Evolutionary conservation across 1,140 invertebrate species (phyloP).

Genomic region (Andricus grossulariae): DNA sequence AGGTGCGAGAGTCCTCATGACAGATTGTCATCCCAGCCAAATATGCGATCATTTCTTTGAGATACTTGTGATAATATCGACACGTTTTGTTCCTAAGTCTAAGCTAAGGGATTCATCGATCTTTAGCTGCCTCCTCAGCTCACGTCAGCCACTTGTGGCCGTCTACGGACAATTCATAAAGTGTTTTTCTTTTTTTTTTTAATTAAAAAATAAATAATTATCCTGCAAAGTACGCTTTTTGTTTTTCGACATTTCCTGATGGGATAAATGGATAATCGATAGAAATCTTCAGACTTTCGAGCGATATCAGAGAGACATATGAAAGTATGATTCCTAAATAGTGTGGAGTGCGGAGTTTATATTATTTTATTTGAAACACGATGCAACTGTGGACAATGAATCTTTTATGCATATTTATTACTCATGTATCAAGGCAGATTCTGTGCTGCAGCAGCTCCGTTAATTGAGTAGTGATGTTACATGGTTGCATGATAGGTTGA

Average conservation of each 20-base stretch:
- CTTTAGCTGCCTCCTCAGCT: conserved; percentile 50
- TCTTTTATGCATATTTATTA: conserved; percentile 4
- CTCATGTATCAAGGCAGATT: neutral
- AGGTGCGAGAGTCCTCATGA: neutral
- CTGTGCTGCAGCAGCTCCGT: neutral
- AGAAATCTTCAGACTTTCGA: neutral
- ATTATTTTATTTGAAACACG: conserved; percentile 6
- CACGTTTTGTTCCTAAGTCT: conserved; percentile 29
- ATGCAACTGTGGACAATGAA: conserved; percentile 1
- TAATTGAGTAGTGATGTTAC: conserved; percentile 2
- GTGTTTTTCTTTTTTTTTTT: too few relatives aligned
- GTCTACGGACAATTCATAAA: conserved; percentile 48
- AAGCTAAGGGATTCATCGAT: conserved; percentile 59
- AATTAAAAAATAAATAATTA: too few relatives aligned
- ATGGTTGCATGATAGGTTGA: neutral
- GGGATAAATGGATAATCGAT: neutral
- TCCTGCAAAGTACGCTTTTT: conserved; percentile 42
- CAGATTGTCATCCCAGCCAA: conserved; percentile 20
- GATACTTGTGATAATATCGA: conserved; percentile 26
- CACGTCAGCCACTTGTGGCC: conserved; percentile 67
- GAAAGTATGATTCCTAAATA: neutral
- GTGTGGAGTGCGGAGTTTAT: neutral
- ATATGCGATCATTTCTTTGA: neutral
- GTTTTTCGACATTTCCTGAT: neutral
- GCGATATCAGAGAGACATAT: neutral